Percentiles rank a stretch among this genome's conserved stretches.
Evolutionary conservation across 2,797 vertebrate genomes (phyloP).

Genomic region (Tokudaia tokunoshimensis): DNA sequence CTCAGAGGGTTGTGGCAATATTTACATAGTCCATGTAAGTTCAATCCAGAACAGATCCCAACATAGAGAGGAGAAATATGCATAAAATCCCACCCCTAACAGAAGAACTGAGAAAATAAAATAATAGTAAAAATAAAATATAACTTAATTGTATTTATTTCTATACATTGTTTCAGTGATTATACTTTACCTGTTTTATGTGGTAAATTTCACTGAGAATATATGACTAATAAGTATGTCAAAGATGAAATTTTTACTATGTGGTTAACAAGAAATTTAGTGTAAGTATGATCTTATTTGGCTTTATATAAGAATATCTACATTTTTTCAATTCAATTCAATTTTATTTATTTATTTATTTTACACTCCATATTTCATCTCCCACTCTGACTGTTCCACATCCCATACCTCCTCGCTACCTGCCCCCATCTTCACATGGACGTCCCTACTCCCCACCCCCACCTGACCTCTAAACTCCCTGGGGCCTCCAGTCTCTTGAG

Average conservation of each 20-base stretch:
- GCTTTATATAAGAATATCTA: background rate
- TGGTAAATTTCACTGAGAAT: background rate
- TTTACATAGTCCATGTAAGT: background rate
- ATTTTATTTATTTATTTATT: too few species aligned
- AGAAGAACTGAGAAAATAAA: background rate
- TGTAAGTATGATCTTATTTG: background rate
- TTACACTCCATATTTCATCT: too few species aligned
- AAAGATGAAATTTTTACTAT: background rate
- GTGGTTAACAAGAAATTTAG: background rate
- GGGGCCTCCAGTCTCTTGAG: too few species aligned
- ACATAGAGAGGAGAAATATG: background rate
- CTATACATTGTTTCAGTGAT: background rate
- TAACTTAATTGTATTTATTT: slow-evolving; percentile 5
- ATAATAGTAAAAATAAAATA: too few species aligned
- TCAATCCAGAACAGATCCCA: background rate
- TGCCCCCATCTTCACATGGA: too few species aligned
- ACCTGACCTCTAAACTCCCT: too few species aligned
- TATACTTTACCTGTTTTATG: background rate
- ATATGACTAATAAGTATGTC: slow-evolving; percentile 4
- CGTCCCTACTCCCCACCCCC: too few species aligned
- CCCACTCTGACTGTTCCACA: too few species aligned
- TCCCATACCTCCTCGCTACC: too few species aligned
- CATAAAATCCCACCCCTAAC: background rate
- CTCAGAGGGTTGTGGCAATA: background rate
- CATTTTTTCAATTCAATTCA: too few species aligned